Base-by-base conservation (phyloP, 2,888 invertebrate species). In the Ectropis crepuscularia region DNA sequence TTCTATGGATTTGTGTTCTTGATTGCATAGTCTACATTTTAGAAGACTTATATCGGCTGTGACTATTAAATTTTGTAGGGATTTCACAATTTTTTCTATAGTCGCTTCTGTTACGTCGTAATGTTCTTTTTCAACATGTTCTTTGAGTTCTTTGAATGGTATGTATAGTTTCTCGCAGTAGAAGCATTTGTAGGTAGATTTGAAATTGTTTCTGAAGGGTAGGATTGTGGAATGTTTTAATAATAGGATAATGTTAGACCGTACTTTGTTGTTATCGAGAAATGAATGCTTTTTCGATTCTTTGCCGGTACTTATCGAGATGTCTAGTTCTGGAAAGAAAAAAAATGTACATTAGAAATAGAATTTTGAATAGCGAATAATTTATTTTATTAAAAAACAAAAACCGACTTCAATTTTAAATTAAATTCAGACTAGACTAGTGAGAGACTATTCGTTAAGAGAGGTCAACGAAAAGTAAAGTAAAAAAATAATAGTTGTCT, bases 41-140 rank as follows among this genome's bases (percentile, higher is more conserved):
- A 78, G 70, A 5, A 68, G 69, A 41, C 75, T 75, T 12, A 77
- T 59, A 37, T 77, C 75, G 0, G 76, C 76, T 46, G 73, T 78
- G 6, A 78, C 64, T 5, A 65, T 57, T 36, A 78, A 53, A 45
- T 75, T 71, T 55, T 71, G 74, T 12, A 77, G 73, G 0, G 69
- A 65, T 64, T 71, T 73, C 6, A 77, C 42, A 36, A 60, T 11
- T 43, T 12, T 45, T 9, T 10, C 16, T 53, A 39, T 74, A 65
- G 12, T 57, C 10, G 28, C 7, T 42, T 68, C 65, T 5, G 55
- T 49, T 7, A 72, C 62, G 6, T 67, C 50, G 2, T 6, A 46
- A 10, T 63, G 63, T 10, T 63, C 55, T 0, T 36, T 45, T 51
- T 59, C 50, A 42, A 53, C 66, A 5, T 71, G 71, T 5, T 61